Conservation (phyloP, 92 coral and sea anemone species). For the Montipora capitata region DNA sequence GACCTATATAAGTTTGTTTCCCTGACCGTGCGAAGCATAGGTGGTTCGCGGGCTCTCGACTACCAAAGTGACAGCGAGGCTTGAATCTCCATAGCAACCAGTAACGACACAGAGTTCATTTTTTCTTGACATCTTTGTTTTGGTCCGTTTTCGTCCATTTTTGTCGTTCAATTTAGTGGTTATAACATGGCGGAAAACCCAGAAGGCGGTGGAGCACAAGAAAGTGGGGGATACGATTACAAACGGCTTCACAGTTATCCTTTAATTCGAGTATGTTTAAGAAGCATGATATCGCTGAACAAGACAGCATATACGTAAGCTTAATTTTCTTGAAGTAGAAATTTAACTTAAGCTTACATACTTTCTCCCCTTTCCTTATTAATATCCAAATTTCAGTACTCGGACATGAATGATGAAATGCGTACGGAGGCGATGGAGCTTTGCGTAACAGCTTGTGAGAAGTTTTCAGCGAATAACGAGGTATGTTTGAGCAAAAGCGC, state of each 20-base stretch:
- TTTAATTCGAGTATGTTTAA: constrained; percentile 84
- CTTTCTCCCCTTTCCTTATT: too few relatives aligned
- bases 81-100: constrained; percentile 62
- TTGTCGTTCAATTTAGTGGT: background rate
- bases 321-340: background rate
- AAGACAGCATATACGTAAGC: too few relatives aligned
- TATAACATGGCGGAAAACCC: constrained; percentile 84
- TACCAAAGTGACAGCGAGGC: constrained; percentile 46
- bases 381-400: constrained; percentile 64
- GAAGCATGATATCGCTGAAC: background rate
- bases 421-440: constrained; percentile 99
- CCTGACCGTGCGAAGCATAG: background rate
- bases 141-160: constrained; percentile 5
- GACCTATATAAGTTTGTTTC: too few relatives aligned
- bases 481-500: constrained; percentile 38
- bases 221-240: constrained; percentile 94
- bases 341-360: background rate
- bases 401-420: constrained; percentile 99
- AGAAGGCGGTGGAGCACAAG: constrained; percentile 86
- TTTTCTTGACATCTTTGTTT: constrained; percentile 83
- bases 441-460: constrained; percentile 99
- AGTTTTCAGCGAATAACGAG: constrained; percentile 98
- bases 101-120: background rate
- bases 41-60: background rate
- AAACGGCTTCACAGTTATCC: constrained; percentile 98